phyloP scores from a whole-genome alignment of 35 echinoderm and acorn worm genomes.

The Diadema setosum region DNA sequence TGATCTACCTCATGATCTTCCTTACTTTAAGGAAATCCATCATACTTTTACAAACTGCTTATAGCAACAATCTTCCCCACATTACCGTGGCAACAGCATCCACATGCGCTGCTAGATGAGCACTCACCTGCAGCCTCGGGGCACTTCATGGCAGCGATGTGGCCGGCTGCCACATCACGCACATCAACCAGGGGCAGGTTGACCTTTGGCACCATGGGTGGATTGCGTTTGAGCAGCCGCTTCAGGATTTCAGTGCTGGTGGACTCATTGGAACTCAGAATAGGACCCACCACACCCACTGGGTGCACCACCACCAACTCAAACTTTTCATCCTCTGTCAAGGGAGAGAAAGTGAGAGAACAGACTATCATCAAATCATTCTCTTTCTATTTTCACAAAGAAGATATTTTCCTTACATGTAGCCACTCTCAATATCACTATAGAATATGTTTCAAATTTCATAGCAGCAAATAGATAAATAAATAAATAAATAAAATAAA shows the following conservation, averaged over 20 bases:
- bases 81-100: neutral
- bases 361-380: no score
- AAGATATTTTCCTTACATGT: no score
- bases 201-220: conserved; percentile 35
- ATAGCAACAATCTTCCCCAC: neutral
- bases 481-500: no score
- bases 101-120: neutral
- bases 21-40: no score
- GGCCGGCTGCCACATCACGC: conserved; percentile 56
- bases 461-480: no score
- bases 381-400: no score
- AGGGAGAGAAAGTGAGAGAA: neutral
- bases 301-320: conserved; percentile 62
- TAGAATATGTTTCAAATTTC: no score
- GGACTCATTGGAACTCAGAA: neutral
- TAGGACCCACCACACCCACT: conserved; percentile 24
- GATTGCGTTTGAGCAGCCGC: conserved; percentile 25
- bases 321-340: conserved; percentile 62
- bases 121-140: conserved; percentile 54
- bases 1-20: no score
- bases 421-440: no score
- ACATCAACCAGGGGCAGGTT: conserved; percentile 62
- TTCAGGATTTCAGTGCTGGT: conserved; percentile 47
- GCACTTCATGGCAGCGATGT: conserved; percentile 59
- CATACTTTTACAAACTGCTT: no score